Evolutionary conservation across 2,113 vertebrate species (phyloP).

Genomic region (Phainopepla nitens): DNA sequence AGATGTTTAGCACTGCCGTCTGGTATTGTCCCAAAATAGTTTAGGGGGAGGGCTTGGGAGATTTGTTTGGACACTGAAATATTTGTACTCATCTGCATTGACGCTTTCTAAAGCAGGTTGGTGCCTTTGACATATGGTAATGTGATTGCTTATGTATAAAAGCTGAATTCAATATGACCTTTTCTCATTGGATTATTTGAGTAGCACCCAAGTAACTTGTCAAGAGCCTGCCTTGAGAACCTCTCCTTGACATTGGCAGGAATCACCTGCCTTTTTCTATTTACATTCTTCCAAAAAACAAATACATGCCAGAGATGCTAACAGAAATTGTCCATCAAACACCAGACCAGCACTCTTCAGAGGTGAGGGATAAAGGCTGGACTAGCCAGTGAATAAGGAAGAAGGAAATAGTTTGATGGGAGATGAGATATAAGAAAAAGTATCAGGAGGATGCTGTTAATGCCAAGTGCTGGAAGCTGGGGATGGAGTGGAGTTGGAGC

Average conservation of each 20-base stretch:
- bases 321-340: neutral
- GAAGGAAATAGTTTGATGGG: neutral
- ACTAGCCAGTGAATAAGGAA: neutral
- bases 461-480: neutral
- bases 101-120: neutral
- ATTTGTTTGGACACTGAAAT: neutral
- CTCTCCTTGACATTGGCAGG: neutral
- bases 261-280: neutral
- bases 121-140: neutral
- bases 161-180: neutral
- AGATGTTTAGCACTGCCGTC: neutral
- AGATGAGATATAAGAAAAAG: neutral
- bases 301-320: neutral
- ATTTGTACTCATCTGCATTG: neutral
- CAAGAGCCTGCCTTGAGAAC: neutral
- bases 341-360: neutral
- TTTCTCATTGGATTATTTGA: slow-evolving; percentile 8
- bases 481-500: fast-evolving
- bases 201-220: neutral
- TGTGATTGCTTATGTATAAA: neutral
- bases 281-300: neutral
- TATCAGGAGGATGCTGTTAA: neutral
- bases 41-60: neutral
- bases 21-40: neutral
- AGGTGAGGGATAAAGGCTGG: neutral